Evolutionary conservation across 2,888 invertebrate species (phyloP).

Genomic region (Maniola hyperantus): DNA sequence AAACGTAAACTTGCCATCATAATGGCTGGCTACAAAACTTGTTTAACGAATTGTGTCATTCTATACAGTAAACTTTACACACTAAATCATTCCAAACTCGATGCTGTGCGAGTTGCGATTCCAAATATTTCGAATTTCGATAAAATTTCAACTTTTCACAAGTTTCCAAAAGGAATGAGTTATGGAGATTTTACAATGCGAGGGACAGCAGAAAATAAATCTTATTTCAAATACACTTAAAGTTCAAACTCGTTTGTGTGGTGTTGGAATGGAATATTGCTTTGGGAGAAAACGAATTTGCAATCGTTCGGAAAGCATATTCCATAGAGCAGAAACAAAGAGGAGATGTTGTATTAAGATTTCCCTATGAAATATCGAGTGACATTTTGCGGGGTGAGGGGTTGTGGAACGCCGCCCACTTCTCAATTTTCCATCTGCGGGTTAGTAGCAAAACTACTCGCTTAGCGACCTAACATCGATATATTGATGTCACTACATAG

Average conservation of each 20-base stretch:
- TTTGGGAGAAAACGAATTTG: constrained; percentile 33
- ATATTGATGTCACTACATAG: too few relatives aligned
- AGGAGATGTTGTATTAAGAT: too few relatives aligned
- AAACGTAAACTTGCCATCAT: background rate
- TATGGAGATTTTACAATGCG: constrained; percentile 49
- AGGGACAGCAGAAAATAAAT: constrained; percentile 21
- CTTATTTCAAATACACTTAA: constrained; percentile 19
- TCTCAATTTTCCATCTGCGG: too few relatives aligned
- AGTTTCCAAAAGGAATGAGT: constrained; percentile 55
- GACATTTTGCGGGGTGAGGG: too few relatives aligned
- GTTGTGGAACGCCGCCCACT: too few relatives aligned
- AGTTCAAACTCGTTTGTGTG: constrained; percentile 16
- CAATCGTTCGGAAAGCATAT: constrained; percentile 35
- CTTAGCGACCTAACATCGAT: too few relatives aligned
- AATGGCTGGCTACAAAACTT: constrained; percentile 21
- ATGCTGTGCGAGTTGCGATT: constrained; percentile 39
- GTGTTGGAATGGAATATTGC: constrained; percentile 23
- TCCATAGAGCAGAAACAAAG: too few relatives aligned
- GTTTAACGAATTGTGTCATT: constrained; percentile 24
- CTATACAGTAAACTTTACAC: constrained; percentile 48
- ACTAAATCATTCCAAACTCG: constrained; percentile 57
- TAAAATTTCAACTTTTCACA: constrained; percentile 69
- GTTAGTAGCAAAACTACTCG: too few relatives aligned
- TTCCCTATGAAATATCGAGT: too few relatives aligned
- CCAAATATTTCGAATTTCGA: constrained; percentile 63